Evolutionary conservation across 2,797 vertebrate species (phyloP), one percentile per base, ranked within the genome.

Genomic region (Sebastes dallii): DNA sequence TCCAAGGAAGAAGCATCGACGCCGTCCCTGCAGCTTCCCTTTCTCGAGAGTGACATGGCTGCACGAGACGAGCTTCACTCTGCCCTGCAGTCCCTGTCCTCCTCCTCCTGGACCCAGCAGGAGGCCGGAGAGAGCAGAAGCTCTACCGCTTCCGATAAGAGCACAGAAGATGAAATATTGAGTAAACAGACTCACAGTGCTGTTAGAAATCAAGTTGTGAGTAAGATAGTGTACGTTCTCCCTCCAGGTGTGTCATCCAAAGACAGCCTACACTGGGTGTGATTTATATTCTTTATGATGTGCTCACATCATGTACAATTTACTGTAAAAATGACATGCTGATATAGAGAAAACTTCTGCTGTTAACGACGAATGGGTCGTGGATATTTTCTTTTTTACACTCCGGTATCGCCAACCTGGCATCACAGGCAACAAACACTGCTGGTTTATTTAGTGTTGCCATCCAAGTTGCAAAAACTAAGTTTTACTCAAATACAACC

Each of bases 211-310:
- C 90, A 86, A 72, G 85, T 70, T 0, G 81, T 93, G 50, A 91
- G 91, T 50, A 95, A 96, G 89, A 56, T 70, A 0, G 78, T 94
- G 34, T 90, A 90, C 72, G 68, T 85, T 7, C 61, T 95, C 7
- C 87, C 82, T 30, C 72, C 89, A 25, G 92, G 83, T 34, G 74
- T 81, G 66, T 66, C 54, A 0, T 61, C 84, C 71, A 88, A 91
- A 71, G 76, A 71, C 34, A 94, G 88, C 75, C 89, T 93, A 56
- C 94, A 95, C 46, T 99, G 97, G 97, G 97, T 99, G 8, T 98
- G 93, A 67, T 67, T 9, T 29, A 20, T 24, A 4, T 12, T 65
- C 3, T 68, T 72, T 46, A 42, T 52, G 25, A 72, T 67, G 22
- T 59, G 24, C 16, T 60, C 22, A 25, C 32, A 62, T 72, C 32